A percentile compares a stretch with the other conserved stretches of the same genome.
Evolutionary conservation across 2,113 vertebrate genomes (phyloP).

Genomic region (Origma solitaria): DNA sequence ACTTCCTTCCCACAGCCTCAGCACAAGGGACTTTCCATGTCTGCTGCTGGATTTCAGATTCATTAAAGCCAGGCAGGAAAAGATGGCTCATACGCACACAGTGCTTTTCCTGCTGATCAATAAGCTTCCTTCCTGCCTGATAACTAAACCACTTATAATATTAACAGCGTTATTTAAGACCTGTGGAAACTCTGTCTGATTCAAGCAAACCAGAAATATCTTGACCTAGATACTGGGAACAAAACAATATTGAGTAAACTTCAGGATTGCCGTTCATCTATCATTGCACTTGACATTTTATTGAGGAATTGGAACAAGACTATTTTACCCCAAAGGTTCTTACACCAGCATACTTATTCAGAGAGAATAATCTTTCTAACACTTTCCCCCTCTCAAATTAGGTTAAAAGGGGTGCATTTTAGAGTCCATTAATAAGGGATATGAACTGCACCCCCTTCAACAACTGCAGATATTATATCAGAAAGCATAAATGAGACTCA

Average conservation of each 20-base stretch:
- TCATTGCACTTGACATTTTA: background rate
- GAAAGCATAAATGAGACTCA: background rate
- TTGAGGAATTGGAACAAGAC: background rate
- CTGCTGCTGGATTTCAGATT: background rate
- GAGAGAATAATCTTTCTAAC: background rate
- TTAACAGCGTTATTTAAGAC: slow-evolving; percentile 54
- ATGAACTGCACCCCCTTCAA: background rate
- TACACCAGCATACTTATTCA: background rate
- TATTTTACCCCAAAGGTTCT: background rate
- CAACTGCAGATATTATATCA: background rate
- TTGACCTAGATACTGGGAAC: slow-evolving; percentile 65
- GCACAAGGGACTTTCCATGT: background rate
- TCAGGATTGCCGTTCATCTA: background rate
- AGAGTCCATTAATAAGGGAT: background rate
- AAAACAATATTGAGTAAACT: slow-evolving; percentile 14
- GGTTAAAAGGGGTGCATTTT: background rate
- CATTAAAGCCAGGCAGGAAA: slow-evolving; percentile 15
- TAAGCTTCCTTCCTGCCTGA: slow-evolving; percentile 56
- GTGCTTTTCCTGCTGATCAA: slow-evolving; percentile 54
- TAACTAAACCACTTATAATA: slow-evolving; percentile 43
- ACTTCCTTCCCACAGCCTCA: background rate
- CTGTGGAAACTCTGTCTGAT: slow-evolving; percentile 30
- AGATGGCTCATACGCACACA: slow-evolving; percentile 29
- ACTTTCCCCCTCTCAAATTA: background rate
- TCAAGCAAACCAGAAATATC: slow-evolving; percentile 49